These are phyloP conservation scores for Lycorma delicatula DNA, from an alignment of 1,140 invertebrate species.

Conservation along the genomic window DNA sequence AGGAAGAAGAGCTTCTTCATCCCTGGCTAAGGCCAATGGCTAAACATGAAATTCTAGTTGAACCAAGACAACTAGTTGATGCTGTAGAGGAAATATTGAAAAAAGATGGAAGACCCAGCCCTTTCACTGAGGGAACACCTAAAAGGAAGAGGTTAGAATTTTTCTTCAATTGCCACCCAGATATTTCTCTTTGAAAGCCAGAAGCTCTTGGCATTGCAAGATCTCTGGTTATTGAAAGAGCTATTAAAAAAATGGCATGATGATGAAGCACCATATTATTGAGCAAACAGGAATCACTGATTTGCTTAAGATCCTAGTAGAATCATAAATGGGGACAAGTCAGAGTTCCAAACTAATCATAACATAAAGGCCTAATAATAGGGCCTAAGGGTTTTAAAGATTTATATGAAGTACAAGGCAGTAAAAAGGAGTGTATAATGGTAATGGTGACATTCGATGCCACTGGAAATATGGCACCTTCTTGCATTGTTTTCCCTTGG, in stretches of 20 bases:
- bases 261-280: too few relatives aligned
- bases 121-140: constrained; percentile 9
- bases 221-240: neutral
- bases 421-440: neutral
- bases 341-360: neutral
- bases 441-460: neutral
- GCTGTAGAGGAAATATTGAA: neutral
- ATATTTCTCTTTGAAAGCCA: neutral
- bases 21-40: neutral
- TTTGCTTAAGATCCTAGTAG: neutral
- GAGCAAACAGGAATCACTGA: neutral
- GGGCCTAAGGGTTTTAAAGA: neutral
- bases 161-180: constrained; percentile 3
- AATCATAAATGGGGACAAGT: neutral
- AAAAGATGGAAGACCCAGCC: neutral
- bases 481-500: neutral
- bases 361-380: neutral
- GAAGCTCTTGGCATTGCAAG: constrained; percentile 2
- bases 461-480: neutral
- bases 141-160: neutral
- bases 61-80: neutral
- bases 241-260: too few relatives aligned
- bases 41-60: neutral
- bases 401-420: neutral
- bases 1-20: neutral